Evolutionary conservation across 2,888 invertebrate species (phyloP).

Genomic region (Melinaea menophilus): DNA sequence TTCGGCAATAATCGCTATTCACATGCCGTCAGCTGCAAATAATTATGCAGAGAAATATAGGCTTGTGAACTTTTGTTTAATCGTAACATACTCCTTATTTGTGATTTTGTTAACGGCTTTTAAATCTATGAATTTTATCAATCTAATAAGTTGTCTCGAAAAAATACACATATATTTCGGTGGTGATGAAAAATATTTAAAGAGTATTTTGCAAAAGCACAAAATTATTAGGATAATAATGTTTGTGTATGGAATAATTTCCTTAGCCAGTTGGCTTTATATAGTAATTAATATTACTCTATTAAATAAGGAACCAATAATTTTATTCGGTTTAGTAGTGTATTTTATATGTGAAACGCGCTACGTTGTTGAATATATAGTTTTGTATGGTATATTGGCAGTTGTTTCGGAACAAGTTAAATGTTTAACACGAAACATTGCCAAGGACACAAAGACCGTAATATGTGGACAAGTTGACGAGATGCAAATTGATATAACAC

Average conservation of each 20-base stretch:
- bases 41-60: no score
- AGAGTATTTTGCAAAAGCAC: background rate
- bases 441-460: slow-evolving; percentile 2
- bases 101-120: background rate
- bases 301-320: background rate
- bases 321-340: background rate
- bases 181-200: background rate
- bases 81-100: background rate
- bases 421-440: slow-evolving; percentile 32
- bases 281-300: background rate
- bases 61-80: no score
- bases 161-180: background rate
- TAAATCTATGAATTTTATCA: background rate
- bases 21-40: no score
- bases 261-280: background rate
- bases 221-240: background rate
- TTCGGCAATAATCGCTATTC: no score
- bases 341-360: slow-evolving; percentile 9
- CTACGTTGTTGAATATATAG: slow-evolving; percentile 34
- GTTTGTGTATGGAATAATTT: background rate
- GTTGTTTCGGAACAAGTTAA: slow-evolving; percentile 40
- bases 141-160: background rate
- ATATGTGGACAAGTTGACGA: slow-evolving; percentile 15
- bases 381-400: slow-evolving; percentile 34
- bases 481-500: background rate